Evolutionary conservation across 2,797 vertebrate species (phyloP).

Genomic region (Acrocephalus scirpaceus): DNA sequence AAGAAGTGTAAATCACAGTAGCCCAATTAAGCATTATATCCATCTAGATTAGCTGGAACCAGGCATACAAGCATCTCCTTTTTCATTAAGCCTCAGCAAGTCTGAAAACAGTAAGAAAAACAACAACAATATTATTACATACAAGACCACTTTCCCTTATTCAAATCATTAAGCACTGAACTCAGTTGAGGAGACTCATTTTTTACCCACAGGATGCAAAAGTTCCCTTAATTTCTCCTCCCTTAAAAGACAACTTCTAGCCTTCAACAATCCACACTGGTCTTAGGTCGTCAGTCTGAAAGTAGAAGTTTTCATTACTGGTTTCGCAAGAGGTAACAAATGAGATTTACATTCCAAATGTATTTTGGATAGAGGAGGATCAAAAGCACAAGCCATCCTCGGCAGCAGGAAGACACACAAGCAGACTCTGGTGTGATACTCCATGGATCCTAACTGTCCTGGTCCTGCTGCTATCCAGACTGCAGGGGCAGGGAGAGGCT

Average conservation of each 20-base stretch:
- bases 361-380: neutral
- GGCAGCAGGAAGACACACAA: neutral
- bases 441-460: neutral
- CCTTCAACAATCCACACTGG: neutral
- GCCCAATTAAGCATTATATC: neutral
- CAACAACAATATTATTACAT: neutral
- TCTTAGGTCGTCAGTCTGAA: neutral
- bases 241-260: neutral
- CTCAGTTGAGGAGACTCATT: neutral
- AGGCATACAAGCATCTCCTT: neutral
- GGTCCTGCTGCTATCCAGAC: neutral
- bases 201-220: neutral
- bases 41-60: neutral
- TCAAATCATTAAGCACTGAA: neutral
- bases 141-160: neutral
- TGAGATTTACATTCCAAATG: neutral
- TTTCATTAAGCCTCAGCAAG: neutral
- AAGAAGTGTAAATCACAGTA: neutral
- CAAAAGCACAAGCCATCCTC: neutral
- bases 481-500: neutral
- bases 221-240: neutral
- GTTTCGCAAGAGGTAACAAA: neutral
- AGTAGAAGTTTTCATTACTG: neutral
- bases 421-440: neutral
- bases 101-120: neutral